Conservation (phyloP, 2,888 invertebrate genomes). For the Ypsolopha sequella region DNA sequence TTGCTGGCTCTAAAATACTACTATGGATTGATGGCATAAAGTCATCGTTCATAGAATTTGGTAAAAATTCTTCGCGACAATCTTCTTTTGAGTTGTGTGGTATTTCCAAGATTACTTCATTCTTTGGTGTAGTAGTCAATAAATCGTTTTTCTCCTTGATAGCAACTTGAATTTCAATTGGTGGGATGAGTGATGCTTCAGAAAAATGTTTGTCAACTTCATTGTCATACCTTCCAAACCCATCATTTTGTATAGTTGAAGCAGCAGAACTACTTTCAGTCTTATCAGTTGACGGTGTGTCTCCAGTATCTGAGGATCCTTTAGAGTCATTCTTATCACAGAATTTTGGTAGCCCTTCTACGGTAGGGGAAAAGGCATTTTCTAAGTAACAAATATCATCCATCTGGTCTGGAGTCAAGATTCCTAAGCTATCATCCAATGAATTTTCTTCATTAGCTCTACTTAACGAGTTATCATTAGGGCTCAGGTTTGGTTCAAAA, state of each 20-base stretch:
- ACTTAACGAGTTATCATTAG: constrained; percentile 56
- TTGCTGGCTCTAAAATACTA: constrained; percentile 69
- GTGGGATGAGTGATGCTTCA: too few species aligned
- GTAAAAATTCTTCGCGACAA: neutral
- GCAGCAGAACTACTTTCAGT: constrained; percentile 65
- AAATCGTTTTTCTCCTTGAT: too few species aligned
- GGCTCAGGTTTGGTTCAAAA: constrained; percentile 51
- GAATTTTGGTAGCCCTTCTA: constrained; percentile 71
- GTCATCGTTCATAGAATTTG: constrained; percentile 59
- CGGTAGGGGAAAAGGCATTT: constrained; percentile 75
- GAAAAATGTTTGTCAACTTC: neutral
- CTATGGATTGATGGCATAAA: constrained; percentile 74
- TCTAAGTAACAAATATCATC: constrained; percentile 76
- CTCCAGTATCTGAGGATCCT: constrained; percentile 58
- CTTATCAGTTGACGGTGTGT: constrained; percentile 70
- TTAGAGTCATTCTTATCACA: constrained; percentile 54
- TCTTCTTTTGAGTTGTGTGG: too few species aligned
- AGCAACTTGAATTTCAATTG: too few species aligned
- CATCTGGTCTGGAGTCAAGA: constrained; percentile 92
- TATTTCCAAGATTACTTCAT: too few species aligned
- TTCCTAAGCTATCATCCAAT: constrained; percentile 87
- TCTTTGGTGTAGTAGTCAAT: too few species aligned
- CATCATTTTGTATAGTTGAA: constrained; percentile 63
- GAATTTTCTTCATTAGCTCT: constrained; percentile 81
- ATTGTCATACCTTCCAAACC: constrained; percentile 34